A percentile compares a stretch with the other conserved stretches of the same genome.
Conservation (phyloP, 2,113 vertebrate genomes). For the Ariopsis seemanni region DNA sequence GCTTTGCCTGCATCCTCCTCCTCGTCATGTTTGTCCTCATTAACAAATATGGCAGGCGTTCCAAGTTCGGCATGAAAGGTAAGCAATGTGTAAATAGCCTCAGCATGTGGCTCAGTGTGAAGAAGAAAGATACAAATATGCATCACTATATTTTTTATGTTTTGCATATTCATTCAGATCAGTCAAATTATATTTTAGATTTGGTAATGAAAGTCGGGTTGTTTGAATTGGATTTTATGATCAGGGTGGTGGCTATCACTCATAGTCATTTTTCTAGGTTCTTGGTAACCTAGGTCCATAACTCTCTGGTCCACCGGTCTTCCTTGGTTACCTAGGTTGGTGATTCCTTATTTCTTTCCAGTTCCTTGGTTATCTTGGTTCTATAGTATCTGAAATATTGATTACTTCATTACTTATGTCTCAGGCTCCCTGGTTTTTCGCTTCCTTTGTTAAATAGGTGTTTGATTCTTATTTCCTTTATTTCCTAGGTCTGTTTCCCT, state of each 20-base stretch:
- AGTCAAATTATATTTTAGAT: not conserved
- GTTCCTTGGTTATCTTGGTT: not conserved
- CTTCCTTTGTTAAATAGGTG: not conserved
- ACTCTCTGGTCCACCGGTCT: not conserved
- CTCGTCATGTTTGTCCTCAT: constrained; percentile 90
- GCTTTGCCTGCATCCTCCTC: constrained; percentile 87
- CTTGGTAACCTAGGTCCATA: not conserved
- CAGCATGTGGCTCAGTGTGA: constrained; percentile 25
- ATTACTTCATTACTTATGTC: not conserved
- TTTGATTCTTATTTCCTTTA: not conserved
- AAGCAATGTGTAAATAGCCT: constrained; percentile 51
- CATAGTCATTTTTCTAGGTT: not conserved
- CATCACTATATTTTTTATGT: not conserved
- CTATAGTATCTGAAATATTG: too few relatives aligned
- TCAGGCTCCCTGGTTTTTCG: not conserved
- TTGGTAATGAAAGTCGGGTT: not conserved
- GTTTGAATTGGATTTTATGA: not conserved
- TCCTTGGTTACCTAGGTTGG: not conserved
- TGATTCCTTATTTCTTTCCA: not conserved
- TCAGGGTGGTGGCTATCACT: not conserved
- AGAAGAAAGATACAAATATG: not conserved
- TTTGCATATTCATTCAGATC: not conserved
- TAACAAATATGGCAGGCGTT: constrained; percentile 91
- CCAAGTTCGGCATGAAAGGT: constrained; percentile 99
- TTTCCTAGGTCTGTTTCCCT: not conserved